Evolutionary conservation across 2,113 vertebrate genomes (phyloP), one percentile per base, ranked within the genome.

Genomic region (Atrichornis clamosus): DNA sequence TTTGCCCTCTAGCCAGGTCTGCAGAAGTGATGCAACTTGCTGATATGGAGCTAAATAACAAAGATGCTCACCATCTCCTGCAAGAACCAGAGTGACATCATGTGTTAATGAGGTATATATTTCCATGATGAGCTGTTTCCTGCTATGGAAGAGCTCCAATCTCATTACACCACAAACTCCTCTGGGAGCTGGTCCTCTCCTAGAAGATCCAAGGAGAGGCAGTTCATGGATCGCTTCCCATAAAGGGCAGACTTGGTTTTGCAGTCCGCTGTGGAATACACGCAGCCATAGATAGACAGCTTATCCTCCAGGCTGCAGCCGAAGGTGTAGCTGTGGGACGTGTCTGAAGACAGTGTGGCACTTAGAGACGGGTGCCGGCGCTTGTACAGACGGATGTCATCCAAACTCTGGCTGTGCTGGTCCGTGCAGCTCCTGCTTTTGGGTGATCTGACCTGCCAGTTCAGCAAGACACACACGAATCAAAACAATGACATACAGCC

Each of bases 201-300:
- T n/a, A 98, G 96, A 77, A 98, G 97, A 97, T 98, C 97, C 91
- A 99, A 93, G 46, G 98, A 98, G 86, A 98, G 97, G 95, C 98
- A 98, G 97, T 98, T 98, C 87, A 95, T 96, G 59, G 99, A 98
- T 94, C 98, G 96, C 56, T 98, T 98, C 68, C 98, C 98, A 7
- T 97, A 98, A 91, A 98, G 98, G 46, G 97, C 98, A 60, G 98
- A 97, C 92, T 98, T 98, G 84, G 96, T 97, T 89, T 97, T 97
- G 94, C 96, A 98, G 87, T 98, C 97, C 0, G 97, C 93, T 28
- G 96, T 97, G 76, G 97, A 97, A 47, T 98, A 97, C 64, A 96
- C 96, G 1, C 94, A 95, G 92, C 98, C 98, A 3, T 93, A 95
- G 56, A 97, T 74, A 82, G 97, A 88, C 69, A 98, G 96, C 47